A percentile compares a stretch with the other conserved stretches of the same genome.
phyloP scores from a whole-genome alignment of 2,888 invertebrate species.

The Elegia similella region DNA sequence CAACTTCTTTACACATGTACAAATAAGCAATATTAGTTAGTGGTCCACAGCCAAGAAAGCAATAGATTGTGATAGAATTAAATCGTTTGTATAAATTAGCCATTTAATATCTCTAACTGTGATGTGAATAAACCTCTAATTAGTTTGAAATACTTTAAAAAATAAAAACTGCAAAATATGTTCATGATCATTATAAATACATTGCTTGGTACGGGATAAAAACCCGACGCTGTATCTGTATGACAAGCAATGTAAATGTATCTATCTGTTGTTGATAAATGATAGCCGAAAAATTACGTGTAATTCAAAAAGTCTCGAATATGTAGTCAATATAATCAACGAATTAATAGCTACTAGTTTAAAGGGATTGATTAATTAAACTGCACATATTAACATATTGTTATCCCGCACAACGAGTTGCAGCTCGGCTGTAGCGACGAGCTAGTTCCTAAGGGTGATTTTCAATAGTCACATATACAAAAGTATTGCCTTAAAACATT shows the following conservation, averaged over 20 bases:
- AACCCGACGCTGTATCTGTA: too few species aligned
- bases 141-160: not conserved
- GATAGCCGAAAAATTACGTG: too few species aligned
- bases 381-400: not conserved
- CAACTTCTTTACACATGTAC: slow-evolving; percentile 30
- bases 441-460: slow-evolving; percentile 15
- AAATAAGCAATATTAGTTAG: slow-evolving; percentile 27
- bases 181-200: too few species aligned
- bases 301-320: not conserved
- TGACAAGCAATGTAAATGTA: too few species aligned
- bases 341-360: not conserved
- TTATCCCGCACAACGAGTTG: not conserved
- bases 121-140: slow-evolving; percentile 1
- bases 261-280: too few species aligned
- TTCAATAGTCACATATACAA: slow-evolving; percentile 9
- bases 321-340: not conserved
- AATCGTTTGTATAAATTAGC: slow-evolving; percentile 8
- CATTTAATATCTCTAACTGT: slow-evolving; percentile 8
- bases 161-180: not conserved
- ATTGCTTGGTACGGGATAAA: too few species aligned
- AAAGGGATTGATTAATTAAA: not conserved
- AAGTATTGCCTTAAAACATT: slow-evolving; percentile 10
- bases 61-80: not conserved
- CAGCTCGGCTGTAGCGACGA: not conserved
- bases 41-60: not conserved